Percentiles rank a stretch among this genome's conserved stretches.
Evolutionary conservation across 2,113 vertebrate species (phyloP).

Genomic region (Neodon shergylaensis): DNA sequence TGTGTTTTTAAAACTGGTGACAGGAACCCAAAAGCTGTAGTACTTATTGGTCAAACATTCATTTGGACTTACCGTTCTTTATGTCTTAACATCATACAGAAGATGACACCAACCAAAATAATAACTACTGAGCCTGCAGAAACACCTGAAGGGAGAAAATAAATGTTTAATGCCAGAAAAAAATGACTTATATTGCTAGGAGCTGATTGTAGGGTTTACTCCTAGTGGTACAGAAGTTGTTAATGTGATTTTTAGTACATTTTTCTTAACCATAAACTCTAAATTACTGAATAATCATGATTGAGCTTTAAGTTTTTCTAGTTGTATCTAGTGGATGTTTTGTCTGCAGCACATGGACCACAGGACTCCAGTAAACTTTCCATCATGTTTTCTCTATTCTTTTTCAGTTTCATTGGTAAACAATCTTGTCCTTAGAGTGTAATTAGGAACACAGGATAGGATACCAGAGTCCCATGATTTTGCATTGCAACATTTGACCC

Average conservation of each 20-base stretch:
- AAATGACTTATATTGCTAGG: background rate
- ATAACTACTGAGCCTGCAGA: background rate
- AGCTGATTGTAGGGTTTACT: background rate
- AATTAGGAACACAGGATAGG: background rate
- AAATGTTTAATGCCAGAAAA: slow-evolving; percentile 37
- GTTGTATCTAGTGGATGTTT: background rate
- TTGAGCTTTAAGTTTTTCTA: background rate
- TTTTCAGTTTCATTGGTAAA: slow-evolving; percentile 35
- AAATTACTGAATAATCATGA: slow-evolving; percentile 9
- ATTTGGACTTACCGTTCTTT: slow-evolving; percentile 70
- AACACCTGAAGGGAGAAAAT: slow-evolving; percentile 48
- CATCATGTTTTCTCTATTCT: background rate
- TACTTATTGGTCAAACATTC: background rate
- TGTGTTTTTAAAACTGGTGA: slow-evolving; percentile 9
- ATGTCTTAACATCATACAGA: slow-evolving; percentile 43
- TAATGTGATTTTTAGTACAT: background rate
- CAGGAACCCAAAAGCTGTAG: background rate
- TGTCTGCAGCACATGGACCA: background rate
- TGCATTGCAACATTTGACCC: background rate
- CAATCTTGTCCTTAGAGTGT: background rate
- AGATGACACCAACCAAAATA: background rate
- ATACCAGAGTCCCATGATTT: background rate
- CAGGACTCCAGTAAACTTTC: background rate
- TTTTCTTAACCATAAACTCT: background rate
- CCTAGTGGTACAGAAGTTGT: background rate